Evolutionary conservation across 2,888 invertebrate species (phyloP), one percentile per base, ranked within the genome.

Genomic region (Drosophila acutilabella): DNA sequence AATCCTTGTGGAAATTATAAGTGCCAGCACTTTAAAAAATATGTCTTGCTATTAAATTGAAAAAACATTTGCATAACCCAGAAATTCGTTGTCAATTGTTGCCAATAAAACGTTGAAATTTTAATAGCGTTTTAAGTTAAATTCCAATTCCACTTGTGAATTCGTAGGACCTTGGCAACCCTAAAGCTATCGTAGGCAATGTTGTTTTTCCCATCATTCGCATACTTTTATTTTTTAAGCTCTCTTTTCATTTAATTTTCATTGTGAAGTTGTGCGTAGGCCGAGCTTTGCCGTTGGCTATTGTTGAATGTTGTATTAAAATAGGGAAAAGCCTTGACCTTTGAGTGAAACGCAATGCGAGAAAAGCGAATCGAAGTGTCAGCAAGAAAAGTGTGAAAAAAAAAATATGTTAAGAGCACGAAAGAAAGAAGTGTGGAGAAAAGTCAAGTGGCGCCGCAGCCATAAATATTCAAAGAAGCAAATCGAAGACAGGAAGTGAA

Each of bases 401-500:
- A 30, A 26, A 18, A 16, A 7, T 11, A 16, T 14, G 26, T 11
- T 3, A 11, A 26, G 38, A 13, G 33, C 14, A 30, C n/a, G 6
- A 47, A 41, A 40, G 18, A 14, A 20, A 26, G 30, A 45, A 58
- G 13, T 11, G 41, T 5, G 40, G 14, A n/a, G 33, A 36, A 36
- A 56, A 23, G 50, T 66, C 61, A 74, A 64, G 74, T 57, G 68
- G 59, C 74, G 74, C 74, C 59, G 20, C 64, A 67, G 18, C 44
- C 65, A 74, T 71, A 77, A 79, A 80, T 70, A 74, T 71, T 74
- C 66, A 62, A 69, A 74, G 78, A 64, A 52, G 52, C 66, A 69
- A 78, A 78, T 74, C 68, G 81, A 78, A 66, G 82, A 72, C 89
- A 88, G 83, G 89, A 83, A 83, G 83, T 86, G 78, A 88, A 80